A percentile compares a stretch with the other conserved stretches of the same genome.
phyloP scores from a whole-genome alignment of 2,113 vertebrate genomes.

The Carlito syrichta region DNA sequence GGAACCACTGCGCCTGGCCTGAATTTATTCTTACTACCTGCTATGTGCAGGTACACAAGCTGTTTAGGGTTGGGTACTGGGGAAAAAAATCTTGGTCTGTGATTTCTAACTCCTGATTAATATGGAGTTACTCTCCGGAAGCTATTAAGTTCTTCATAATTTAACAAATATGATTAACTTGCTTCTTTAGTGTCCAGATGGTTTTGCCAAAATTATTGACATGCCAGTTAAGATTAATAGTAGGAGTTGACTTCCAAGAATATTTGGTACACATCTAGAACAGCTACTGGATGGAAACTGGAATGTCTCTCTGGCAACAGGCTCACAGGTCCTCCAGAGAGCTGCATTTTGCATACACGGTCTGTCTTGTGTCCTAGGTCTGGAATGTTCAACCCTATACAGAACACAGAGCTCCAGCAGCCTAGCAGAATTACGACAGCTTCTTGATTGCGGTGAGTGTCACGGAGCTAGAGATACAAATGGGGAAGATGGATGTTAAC shows the following conservation, averaged over 20 bases:
- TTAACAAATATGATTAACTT: slow-evolving; percentile 49
- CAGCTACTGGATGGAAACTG: slow-evolving; percentile 33
- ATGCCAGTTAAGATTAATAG: slow-evolving; percentile 49
- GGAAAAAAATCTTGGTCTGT: neutral
- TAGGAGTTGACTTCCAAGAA: slow-evolving; percentile 34
- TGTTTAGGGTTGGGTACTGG: neutral
- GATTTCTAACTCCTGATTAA: neutral
- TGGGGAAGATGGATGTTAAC: neutral
- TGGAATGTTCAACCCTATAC: slow-evolving; percentile 93
- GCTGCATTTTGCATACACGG: neutral
- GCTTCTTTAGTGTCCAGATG: neutral
- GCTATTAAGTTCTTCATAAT: neutral
- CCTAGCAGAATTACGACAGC: slow-evolving; percentile 90
- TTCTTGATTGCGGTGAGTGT: slow-evolving; percentile 91
- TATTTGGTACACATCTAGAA: slow-evolving; percentile 45
- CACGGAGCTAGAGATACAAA: neutral
- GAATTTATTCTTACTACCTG: neutral
- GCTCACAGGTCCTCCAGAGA: slow-evolving; percentile 43
- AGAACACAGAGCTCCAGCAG: slow-evolving; percentile 89
- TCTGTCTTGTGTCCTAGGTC: slow-evolving; percentile 84
- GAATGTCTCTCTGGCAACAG: slow-evolving; percentile 37
- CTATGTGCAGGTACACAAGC: too few relatives aligned
- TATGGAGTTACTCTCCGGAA: slow-evolving; percentile 3
- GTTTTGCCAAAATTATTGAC: slow-evolving; percentile 51
- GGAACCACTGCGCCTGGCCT: too few relatives aligned